A percentile compares a stretch with the other conserved stretches of the same genome.
Conservation (phyloP, 1,140 invertebrate genomes). For the Chironomus striatipennis region DNA sequence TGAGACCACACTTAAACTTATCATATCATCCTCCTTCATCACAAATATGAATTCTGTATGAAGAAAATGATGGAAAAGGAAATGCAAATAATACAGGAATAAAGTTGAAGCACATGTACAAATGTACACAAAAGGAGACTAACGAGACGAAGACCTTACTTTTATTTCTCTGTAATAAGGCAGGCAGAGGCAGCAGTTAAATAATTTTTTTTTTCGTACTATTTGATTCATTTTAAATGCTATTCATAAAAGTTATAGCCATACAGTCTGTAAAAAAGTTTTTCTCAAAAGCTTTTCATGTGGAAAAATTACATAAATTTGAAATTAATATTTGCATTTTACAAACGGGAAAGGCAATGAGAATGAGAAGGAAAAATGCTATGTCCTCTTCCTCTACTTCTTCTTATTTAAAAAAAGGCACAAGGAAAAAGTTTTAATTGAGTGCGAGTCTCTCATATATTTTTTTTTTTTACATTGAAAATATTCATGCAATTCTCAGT, state of each 20-base stretch:
- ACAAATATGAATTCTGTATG: too few relatives aligned
- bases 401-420: neutral
- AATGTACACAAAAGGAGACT: too few relatives aligned
- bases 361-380: neutral
- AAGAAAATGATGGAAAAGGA: too few relatives aligned
- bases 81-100: too few relatives aligned
- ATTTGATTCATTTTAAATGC: neutral
- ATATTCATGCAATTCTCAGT: constrained; percentile 6
- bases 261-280: constrained; percentile 5
- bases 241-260: constrained; percentile 1
- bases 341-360: neutral
- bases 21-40: too few relatives aligned
- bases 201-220: neutral
- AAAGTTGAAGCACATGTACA: too few relatives aligned
- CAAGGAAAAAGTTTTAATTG: constrained; percentile 6
- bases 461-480: neutral
- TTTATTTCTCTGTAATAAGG: too few relatives aligned
- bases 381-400: neutral
- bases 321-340: constrained; percentile 10
- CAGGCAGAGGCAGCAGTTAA: neutral
- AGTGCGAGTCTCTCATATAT: neutral
- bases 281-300: neutral
- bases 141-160: too few relatives aligned
- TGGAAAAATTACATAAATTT: constrained; percentile 15
- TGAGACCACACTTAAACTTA: too few relatives aligned